Evolutionary conservation across 2,113 vertebrate species (phyloP).

Genomic region (Empidonax alnorum): DNA sequence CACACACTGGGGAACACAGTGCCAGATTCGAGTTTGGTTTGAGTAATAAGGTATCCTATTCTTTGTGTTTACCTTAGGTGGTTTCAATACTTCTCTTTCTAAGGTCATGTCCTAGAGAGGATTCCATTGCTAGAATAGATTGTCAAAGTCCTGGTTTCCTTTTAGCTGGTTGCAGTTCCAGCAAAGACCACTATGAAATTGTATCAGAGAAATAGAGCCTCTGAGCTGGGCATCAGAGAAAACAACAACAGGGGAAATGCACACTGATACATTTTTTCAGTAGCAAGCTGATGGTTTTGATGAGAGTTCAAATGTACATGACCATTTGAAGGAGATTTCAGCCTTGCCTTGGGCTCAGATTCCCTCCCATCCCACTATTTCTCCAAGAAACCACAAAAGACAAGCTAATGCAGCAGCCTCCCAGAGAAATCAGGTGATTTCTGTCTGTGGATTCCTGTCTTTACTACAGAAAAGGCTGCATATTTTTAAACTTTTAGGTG

Average conservation of each 20-base stretch:
- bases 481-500: not conserved
- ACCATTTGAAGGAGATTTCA: not conserved
- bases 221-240: not conserved
- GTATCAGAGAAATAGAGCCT: fast-evolving
- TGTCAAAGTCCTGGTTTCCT: not conserved
- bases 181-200: not conserved
- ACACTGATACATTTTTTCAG: not conserved
- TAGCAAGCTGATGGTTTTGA: not conserved
- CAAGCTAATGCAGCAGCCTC: not conserved
- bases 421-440: not conserved
- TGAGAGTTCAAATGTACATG: not conserved
- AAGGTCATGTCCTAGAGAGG: not conserved
- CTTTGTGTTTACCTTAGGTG: not conserved
- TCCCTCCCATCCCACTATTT: not conserved
- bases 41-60: not conserved
- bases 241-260: not conserved
- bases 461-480: not conserved
- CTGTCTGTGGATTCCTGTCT: not conserved
- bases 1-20: not conserved
- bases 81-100: not conserved
- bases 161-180: not conserved
- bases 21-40: not conserved
- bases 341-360: not conserved
- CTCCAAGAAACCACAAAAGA: not conserved
- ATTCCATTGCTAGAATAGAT: not conserved